phyloP scores from a whole-genome alignment of 1,140 invertebrate species.

The Leptestheria dahalacensis region DNA sequence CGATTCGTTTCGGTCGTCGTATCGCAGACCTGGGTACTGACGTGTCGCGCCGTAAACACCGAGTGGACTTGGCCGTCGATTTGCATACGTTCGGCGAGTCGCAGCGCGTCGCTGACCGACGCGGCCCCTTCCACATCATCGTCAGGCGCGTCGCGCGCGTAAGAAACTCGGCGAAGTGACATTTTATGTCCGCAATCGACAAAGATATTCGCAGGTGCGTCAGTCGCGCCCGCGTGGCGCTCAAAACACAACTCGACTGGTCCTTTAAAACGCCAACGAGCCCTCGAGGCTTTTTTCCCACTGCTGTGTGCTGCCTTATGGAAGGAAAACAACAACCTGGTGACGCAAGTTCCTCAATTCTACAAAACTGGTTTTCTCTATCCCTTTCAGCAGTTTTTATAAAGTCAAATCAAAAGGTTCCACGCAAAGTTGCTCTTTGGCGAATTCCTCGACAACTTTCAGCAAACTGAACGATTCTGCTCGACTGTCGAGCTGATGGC shows the following conservation, averaged over 20 bases:
- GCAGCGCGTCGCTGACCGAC: slow-evolving; percentile 18
- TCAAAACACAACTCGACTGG: not conserved
- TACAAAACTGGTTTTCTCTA: too few species aligned
- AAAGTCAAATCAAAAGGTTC: too few species aligned
- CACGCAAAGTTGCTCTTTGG: too few species aligned
- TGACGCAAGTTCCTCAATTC: too few species aligned
- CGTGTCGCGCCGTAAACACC: slow-evolving; percentile 59
- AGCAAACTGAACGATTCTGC: too few species aligned
- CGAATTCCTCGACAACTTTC: too few species aligned
- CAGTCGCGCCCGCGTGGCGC: not conserved
- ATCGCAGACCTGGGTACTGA: slow-evolving; percentile 67
- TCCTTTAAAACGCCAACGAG: not conserved
- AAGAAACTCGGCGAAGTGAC: not conserved
- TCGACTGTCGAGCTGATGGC: too few species aligned
- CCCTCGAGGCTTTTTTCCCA: not conserved
- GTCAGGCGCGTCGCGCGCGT: slow-evolving; percentile 1
- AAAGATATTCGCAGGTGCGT: not conserved
- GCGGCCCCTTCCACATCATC: slow-evolving; percentile 20
- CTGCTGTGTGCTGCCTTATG: too few species aligned
- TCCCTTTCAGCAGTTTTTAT: too few species aligned
- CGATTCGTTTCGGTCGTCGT: slow-evolving; percentile 41
- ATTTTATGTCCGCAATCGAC: not conserved
- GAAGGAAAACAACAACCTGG: too few species aligned
- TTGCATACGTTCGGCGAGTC: slow-evolving; percentile 13
- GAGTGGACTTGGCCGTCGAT: slow-evolving; percentile 42